Evolutionary conservation across 2,797 vertebrate species (phyloP).

Genomic region (Spinibarbus caldwelli): DNA sequence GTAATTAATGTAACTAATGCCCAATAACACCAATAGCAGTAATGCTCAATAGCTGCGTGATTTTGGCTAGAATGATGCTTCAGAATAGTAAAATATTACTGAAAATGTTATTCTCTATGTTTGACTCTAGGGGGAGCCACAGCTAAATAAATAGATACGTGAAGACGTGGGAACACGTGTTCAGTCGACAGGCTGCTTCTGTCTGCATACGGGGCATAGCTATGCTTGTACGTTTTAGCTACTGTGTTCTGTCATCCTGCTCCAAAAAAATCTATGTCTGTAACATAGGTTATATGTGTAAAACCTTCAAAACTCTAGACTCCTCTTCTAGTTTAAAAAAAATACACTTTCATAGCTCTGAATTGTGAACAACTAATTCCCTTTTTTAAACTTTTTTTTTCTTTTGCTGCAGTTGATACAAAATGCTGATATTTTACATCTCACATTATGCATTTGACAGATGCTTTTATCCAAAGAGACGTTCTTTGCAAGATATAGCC

Average conservation of each 20-base stretch:
- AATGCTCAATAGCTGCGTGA: not conserved
- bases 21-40: not conserved
- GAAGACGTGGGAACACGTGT: not conserved
- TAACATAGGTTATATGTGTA: not conserved
- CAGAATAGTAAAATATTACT: not conserved
- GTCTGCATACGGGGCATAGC: not conserved
- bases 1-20: not conserved
- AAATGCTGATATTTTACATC: no score
- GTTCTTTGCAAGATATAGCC: no score
- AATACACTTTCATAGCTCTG: no score
- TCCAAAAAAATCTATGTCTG: not conserved
- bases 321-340: no score
- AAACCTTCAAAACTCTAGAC: no score
- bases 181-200: not conserved
- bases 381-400: no score
- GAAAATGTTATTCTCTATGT: not conserved
- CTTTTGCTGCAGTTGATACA: no score
- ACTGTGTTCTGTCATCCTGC: not conserved
- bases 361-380: no score
- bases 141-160: constrained; percentile 1
- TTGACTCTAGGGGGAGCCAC: constrained; percentile 1
- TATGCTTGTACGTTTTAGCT: not conserved
- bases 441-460: no score
- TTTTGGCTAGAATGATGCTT: not conserved
- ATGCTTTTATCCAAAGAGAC: no score